These are phyloP conservation scores for Saguinus oedipus DNA, from an alignment of 2,797 vertebrate genomes.

Conservation along the genomic window DNA sequence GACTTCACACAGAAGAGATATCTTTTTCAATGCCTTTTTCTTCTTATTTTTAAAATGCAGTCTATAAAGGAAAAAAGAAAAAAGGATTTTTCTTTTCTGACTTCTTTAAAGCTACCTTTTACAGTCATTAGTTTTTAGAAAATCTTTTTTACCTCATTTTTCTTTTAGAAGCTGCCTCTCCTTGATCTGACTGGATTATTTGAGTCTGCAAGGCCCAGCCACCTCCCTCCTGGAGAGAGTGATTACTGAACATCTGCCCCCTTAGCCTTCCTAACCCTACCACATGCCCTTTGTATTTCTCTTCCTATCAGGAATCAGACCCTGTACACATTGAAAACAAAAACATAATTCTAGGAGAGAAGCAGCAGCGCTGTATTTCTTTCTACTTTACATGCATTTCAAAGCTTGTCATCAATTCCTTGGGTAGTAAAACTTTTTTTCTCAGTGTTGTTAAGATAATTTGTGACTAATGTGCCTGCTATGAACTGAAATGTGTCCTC, in stretches of 20 bases:
- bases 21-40: not conserved
- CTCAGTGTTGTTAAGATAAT: not conserved
- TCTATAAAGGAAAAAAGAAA: not conserved
- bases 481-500: not conserved
- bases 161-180: not conserved
- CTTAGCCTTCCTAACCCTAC: rapidly evolving
- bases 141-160: not conserved
- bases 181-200: not conserved
- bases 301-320: not conserved
- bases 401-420: not conserved
- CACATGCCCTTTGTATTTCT: not conserved
- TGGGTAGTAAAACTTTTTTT: not conserved
- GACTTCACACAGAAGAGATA: not conserved
- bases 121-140: not conserved
- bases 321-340: not conserved
- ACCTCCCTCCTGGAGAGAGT: not conserved
- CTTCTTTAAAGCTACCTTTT: not conserved
- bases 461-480: not conserved
- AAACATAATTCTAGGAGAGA: not conserved
- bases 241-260: not conserved
- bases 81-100: not conserved
- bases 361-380: not conserved
- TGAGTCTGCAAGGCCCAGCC: not conserved
- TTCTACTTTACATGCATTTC: not conserved
- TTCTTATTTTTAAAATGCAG: not conserved